Evolutionary conservation across 2,797 vertebrate species (phyloP).

Genomic region (Synanceia verrucosa): DNA sequence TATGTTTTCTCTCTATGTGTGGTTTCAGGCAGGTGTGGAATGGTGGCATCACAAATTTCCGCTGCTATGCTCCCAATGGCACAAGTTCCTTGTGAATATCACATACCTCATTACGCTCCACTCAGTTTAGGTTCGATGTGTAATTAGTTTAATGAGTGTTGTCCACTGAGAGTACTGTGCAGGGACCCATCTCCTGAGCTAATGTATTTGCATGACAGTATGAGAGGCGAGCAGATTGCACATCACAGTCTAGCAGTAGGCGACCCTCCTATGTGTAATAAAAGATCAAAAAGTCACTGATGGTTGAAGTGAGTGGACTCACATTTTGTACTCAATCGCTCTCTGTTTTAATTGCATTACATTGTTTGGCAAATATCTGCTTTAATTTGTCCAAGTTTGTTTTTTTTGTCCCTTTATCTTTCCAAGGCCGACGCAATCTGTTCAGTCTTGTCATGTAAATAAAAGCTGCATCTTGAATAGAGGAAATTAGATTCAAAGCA

Average conservation of each 20-base stretch:
- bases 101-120: slow-evolving; percentile 77
- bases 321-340: slow-evolving; percentile 45
- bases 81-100: slow-evolving; percentile 74
- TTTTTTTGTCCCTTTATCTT: slow-evolving; percentile 49
- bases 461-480: slow-evolving; percentile 79
- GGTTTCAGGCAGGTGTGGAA: slow-evolving; percentile 58
- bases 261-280: slow-evolving; percentile 73
- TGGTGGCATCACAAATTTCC: slow-evolving; percentile 59
- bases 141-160: slow-evolving; percentile 84
- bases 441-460: slow-evolving; percentile 79
- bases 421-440: slow-evolving; percentile 74
- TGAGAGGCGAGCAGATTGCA: slow-evolving; percentile 80
- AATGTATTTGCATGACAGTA: slow-evolving; percentile 77
- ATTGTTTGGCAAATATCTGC: slow-evolving; percentile 73
- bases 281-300: slow-evolving; percentile 76
- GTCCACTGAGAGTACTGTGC: slow-evolving; percentile 75
- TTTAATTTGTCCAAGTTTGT: slow-evolving; percentile 69
- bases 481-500: slow-evolving; percentile 77
- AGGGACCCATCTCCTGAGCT: slow-evolving; percentile 69
- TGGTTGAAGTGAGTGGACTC: slow-evolving; percentile 66
- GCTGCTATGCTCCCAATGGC: slow-evolving; percentile 62
- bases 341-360: slow-evolving; percentile 71
- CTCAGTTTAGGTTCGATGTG: slow-evolving; percentile 76
- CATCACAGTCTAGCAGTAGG: slow-evolving; percentile 77
- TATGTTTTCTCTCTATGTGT: slow-evolving; percentile 24